Evolutionary conservation across 1,140 invertebrate genomes (phyloP), one percentile per base, ranked within the genome.

Genomic region (Drosophila paulistorum): DNA sequence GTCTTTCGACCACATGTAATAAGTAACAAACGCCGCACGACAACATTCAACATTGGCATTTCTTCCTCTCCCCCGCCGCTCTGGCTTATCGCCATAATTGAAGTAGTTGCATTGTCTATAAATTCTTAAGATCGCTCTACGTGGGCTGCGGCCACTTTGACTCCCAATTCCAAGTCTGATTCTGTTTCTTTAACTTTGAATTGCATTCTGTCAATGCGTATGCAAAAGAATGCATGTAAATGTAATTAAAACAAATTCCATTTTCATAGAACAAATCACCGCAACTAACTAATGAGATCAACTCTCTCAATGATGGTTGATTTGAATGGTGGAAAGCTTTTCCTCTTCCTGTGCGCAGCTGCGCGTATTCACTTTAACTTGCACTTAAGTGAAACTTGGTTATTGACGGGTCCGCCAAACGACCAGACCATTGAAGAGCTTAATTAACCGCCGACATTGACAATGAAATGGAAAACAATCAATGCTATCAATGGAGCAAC

Each of bases 21-120:
- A 87, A 89, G 84, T 89, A 89, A 89, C 84, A 89, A 89, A 89
- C 76, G 71, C 77, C 80, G 81, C 80, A 89, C 77, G 85, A 89
- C 82, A 84, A 89, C 82, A 84, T 76, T 70, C 77, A 77, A 84
- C 82, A 86, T 78, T 89, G 45, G 13, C 14, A 14, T 51, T 20
- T 51, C 17, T 1, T 10, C n/a, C 45, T 17, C 45, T 48, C 45
- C 42, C 42, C 5, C 42, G n/a, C n/a, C 13, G n/a, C 6, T 45
- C n/a, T 23, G 35, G 23, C 74, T 89, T 89, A 89, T 89, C 84
- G 76, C 73, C 74, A 82, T 89, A 89, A 89, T 89, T 89, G 85
- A 89, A 78, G 84, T 77, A 89, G 84, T 89, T 58, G 85, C 77
- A 84, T 76, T 89, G 84, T 89, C 84, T 77, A 89, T 89, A 89